Evolutionary conservation across 2,888 invertebrate genomes (phyloP).

Genomic region (Synergus laeviventris): DNA sequence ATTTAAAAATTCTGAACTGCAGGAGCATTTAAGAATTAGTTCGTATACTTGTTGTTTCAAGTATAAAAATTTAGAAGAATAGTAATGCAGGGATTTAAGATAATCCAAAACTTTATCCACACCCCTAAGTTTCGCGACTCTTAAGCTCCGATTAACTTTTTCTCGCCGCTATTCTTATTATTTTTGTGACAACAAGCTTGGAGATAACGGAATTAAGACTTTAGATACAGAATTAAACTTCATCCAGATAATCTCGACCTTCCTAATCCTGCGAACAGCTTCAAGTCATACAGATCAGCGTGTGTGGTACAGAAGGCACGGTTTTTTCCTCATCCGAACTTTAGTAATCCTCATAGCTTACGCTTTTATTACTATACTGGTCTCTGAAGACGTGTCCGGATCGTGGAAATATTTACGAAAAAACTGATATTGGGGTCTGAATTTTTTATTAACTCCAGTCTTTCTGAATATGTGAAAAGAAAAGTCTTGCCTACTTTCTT

Average conservation of each 20-base stretch:
- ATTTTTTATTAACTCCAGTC: not conserved
- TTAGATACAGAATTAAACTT: constrained; percentile 34
- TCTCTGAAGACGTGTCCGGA: not conserved
- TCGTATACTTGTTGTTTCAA: not conserved
- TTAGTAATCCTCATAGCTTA: constrained; percentile 33
- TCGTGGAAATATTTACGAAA: not conserved
- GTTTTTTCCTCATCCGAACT: constrained; percentile 24
- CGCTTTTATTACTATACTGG: constrained; percentile 28
- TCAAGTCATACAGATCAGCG: constrained; percentile 37
- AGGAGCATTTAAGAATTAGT: not conserved
- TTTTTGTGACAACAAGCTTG: constrained; percentile 34
- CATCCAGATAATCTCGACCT: constrained; percentile 29
- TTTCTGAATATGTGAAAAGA: not conserved
- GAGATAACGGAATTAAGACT: constrained; percentile 38
- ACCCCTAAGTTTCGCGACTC: not conserved
- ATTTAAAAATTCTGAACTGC: no score
- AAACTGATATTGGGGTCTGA: not conserved
- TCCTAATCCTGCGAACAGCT: constrained; percentile 36
- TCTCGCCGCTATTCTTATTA: constrained; percentile 27
- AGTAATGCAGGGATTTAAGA: not conserved
- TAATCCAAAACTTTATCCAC: not conserved
- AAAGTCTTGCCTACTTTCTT: not conserved
- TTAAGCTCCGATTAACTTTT: constrained; percentile 38
- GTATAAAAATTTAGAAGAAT: not conserved
- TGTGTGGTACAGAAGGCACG: constrained; percentile 20